Evolutionary conservation across 2,888 invertebrate genomes (phyloP).

Genomic region (Drosophila barbarae): DNA sequence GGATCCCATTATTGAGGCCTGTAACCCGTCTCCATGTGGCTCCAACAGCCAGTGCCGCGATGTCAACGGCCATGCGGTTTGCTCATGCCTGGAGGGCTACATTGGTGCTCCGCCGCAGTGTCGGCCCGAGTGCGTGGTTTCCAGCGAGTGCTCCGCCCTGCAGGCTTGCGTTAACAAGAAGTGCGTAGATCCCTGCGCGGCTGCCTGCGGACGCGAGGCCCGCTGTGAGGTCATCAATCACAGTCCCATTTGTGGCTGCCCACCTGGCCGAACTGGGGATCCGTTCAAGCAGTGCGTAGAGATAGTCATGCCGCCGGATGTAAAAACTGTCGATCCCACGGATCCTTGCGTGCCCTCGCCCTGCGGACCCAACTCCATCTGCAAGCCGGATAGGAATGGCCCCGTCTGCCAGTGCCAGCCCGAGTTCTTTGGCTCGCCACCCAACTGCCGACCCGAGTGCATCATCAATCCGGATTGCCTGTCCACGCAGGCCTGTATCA

Average conservation of each 20-base stretch:
- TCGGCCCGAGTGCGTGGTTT: slow-evolving; percentile 91
- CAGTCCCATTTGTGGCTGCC: slow-evolving; percentile 91
- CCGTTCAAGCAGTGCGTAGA: slow-evolving; percentile 86
- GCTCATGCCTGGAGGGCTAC: slow-evolving; percentile 88
- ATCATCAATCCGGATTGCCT: slow-evolving; percentile 90
- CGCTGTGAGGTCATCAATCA: slow-evolving; percentile 90
- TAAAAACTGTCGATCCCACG: slow-evolving; percentile 74
- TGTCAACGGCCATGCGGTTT: slow-evolving; percentile 86
- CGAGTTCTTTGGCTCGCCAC: slow-evolving; percentile 89
- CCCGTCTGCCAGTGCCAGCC: slow-evolving; percentile 90
- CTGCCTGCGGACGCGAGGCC: slow-evolving; percentile 89
- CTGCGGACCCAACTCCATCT: slow-evolving; percentile 90
- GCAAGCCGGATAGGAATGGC: slow-evolving; percentile 87
- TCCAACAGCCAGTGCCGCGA: slow-evolving; percentile 87
- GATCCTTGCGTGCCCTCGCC: slow-evolving; percentile 84
- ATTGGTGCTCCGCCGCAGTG: slow-evolving; percentile 90
- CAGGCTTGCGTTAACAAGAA: slow-evolving; percentile 89
- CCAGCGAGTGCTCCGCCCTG: slow-evolving; percentile 89
- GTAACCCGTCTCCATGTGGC: slow-evolving; percentile 88
- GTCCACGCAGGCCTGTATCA: slow-evolving; percentile 88
- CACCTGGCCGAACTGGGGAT: slow-evolving; percentile 87
- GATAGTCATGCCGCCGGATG: slow-evolving; percentile 71
- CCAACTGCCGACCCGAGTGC: slow-evolving; percentile 91
- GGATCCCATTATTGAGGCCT: slow-evolving; percentile 82
- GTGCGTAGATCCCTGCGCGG: slow-evolving; percentile 90